Percentiles rank a stretch among this genome's conserved stretches.
These are phyloP conservation scores for Hapalemur alaotrensis DNA, from an alignment of 2,797 vertebrate genomes.

Conservation along the genomic window DNA sequence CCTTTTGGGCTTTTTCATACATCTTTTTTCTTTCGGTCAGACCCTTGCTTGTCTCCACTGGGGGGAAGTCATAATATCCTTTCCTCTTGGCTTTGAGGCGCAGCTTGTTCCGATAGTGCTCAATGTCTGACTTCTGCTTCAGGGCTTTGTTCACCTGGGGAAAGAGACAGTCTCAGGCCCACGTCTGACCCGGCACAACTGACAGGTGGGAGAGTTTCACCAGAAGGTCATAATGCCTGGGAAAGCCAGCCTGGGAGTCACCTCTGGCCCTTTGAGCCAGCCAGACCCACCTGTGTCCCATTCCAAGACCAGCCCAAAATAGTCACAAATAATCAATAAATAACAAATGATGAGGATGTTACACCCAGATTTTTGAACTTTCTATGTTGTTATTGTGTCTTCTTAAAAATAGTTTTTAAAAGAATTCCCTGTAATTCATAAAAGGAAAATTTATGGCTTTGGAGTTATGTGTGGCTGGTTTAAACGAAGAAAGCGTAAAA, in stretches of 20 bases:
- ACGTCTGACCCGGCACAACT: neutral
- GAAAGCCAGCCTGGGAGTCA: neutral
- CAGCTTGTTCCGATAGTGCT: conserved; percentile 98
- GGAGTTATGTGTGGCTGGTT: neutral
- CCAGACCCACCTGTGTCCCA: neutral
- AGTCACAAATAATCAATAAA: neutral
- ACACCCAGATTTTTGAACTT: neutral
- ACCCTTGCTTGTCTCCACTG: conserved; percentile 85
- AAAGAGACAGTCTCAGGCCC: conserved; percentile 42
- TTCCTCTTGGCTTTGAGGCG: conserved; percentile 97
- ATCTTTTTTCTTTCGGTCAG: conserved; percentile 88
- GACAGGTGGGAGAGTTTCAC: neutral
- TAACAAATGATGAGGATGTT: neutral
- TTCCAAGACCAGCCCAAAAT: neutral
- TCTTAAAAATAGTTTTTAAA: conserved; percentile 42
- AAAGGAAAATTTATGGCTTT: conserved; percentile 2
- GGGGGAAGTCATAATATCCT: conserved; percentile 96
- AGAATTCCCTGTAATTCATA: conserved; percentile 22
- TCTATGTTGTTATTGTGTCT: neutral
- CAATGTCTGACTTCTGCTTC: conserved; percentile 99
- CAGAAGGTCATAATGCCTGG: neutral
- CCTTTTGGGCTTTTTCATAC: conserved; percentile 89
- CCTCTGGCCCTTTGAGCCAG: neutral
- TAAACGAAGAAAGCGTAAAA: neutral
- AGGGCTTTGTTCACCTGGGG: conserved; percentile 95